phyloP scores from a whole-genome alignment of 2,888 invertebrate species.

The Campoplex nolae region DNA sequence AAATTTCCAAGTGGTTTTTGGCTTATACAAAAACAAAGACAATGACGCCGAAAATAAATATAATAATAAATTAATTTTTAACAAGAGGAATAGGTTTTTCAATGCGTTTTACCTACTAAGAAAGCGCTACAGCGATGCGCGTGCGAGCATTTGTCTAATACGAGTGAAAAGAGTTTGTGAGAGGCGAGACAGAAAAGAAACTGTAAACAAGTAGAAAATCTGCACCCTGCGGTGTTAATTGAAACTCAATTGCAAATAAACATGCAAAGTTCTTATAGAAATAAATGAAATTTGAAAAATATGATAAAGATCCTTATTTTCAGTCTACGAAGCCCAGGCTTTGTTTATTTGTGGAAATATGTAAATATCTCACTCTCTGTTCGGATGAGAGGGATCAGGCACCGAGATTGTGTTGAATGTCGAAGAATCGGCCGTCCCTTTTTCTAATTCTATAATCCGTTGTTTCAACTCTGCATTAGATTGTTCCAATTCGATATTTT shows the following conservation, averaged over 20 bases:
- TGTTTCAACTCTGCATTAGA: constrained; percentile 69
- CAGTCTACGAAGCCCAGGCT: background rate
- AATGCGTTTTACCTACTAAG: no score
- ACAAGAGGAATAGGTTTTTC: no score
- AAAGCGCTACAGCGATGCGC: no score
- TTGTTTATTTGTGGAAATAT: constrained; percentile 12
- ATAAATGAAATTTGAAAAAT: background rate
- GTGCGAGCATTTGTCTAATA: background rate
- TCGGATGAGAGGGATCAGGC: constrained; percentile 24
- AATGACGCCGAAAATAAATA: constrained; percentile 4
- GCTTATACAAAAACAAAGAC: background rate
- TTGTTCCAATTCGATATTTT: constrained; percentile 66
- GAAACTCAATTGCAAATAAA: background rate
- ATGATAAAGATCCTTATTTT: background rate
- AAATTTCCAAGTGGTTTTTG: background rate
- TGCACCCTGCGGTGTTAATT: background rate
- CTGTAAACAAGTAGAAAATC: background rate
- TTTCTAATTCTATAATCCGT: constrained; percentile 71
- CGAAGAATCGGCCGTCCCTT: background rate
- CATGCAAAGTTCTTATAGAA: background rate
- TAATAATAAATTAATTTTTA: background rate
- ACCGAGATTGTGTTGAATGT: constrained; percentile 12
- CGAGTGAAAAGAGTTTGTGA: background rate
- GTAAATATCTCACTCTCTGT: constrained; percentile 53
- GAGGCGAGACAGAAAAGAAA: background rate